Percentiles rank a stretch among this genome's conserved stretches.
phyloP scores from a whole-genome alignment of 2,113 vertebrate species.

The Gymnarchus niloticus region DNA sequence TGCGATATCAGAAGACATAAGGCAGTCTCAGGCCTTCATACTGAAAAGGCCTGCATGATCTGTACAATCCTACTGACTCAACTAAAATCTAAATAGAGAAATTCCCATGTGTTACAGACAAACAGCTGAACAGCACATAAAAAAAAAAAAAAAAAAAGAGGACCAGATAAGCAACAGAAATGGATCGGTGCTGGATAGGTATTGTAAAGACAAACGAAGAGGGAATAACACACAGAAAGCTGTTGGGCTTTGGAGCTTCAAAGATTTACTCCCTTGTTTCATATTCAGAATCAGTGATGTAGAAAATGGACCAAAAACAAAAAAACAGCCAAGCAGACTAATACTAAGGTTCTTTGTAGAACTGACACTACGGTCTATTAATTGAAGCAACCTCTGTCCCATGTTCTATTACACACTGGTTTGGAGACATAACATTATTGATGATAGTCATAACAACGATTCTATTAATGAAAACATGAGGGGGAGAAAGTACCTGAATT shows the following conservation, averaged over 20 bases:
- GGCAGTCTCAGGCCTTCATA: not conserved
- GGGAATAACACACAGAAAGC: not conserved
- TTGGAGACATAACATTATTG: slow-evolving; percentile 27
- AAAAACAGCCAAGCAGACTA: not conserved
- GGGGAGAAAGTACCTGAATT: not conserved
- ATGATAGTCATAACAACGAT: slow-evolving; percentile 22
- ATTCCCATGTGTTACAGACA: not conserved
- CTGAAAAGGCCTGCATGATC: not conserved
- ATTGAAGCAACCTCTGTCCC: slow-evolving; percentile 8
- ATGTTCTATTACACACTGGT: not conserved
- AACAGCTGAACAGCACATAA: not conserved
- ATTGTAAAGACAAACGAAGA: slow-evolving; percentile 5
- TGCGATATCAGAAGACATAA: not conserved
- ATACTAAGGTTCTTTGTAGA: not conserved
- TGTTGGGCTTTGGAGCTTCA: slow-evolving; percentile 21
- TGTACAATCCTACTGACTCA: slow-evolving; percentile 13
- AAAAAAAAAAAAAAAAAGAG: not conserved
- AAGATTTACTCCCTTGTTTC: slow-evolving; percentile 14
- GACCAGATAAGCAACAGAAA: slow-evolving; percentile 1
- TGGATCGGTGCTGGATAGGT: slow-evolving; percentile 6
- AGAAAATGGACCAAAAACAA: slow-evolving; percentile 27
- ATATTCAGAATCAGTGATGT: slow-evolving; percentile 19
- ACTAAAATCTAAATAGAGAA: slow-evolving; percentile 17
- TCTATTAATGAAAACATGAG: not conserved
- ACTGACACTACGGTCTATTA: not conserved